Evolutionary conservation across 2,888 invertebrate genomes (phyloP).

Genomic region (Lobophora halterata): DNA sequence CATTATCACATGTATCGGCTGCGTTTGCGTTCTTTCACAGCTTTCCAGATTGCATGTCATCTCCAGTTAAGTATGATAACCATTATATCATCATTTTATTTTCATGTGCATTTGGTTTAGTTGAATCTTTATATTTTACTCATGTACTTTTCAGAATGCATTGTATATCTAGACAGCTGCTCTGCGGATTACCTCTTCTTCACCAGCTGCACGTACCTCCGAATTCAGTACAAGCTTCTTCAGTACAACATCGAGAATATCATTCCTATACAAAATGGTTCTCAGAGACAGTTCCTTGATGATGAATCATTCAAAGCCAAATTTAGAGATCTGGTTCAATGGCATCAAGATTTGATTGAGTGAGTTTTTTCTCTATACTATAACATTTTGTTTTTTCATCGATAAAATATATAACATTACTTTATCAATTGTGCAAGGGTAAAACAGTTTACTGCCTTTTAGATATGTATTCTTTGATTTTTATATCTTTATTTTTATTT

Average conservation of each 20-base stretch:
- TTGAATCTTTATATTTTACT: no score
- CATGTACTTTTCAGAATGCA: constrained; percentile 41
- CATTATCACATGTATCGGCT: no score
- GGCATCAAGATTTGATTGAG: constrained; percentile 55
- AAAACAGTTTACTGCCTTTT: no score
- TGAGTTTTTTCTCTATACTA: constrained; percentile 33
- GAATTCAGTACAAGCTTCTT: constrained; percentile 52
- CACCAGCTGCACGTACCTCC: constrained; percentile 47
- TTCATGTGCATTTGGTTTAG: no score
- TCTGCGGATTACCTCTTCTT: constrained; percentile 50
- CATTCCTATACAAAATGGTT: constrained; percentile 23
- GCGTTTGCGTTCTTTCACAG: no score
- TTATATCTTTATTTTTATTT: background rate
- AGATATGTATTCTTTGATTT: no score
- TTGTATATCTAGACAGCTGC: constrained; percentile 37
- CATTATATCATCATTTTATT: no score
- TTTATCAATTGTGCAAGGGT: no score
- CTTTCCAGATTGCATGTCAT: no score
- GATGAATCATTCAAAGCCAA: constrained; percentile 34
- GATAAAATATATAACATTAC: no score
- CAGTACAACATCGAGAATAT: constrained; percentile 39
- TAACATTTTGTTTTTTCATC: no score
- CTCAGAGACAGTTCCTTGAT: constrained; percentile 11
- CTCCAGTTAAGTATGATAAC: no score
- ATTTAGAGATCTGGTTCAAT: constrained; percentile 40